Base-by-base conservation (phyloP, 2,113 vertebrate species). In the Lagopus muta region DNA sequence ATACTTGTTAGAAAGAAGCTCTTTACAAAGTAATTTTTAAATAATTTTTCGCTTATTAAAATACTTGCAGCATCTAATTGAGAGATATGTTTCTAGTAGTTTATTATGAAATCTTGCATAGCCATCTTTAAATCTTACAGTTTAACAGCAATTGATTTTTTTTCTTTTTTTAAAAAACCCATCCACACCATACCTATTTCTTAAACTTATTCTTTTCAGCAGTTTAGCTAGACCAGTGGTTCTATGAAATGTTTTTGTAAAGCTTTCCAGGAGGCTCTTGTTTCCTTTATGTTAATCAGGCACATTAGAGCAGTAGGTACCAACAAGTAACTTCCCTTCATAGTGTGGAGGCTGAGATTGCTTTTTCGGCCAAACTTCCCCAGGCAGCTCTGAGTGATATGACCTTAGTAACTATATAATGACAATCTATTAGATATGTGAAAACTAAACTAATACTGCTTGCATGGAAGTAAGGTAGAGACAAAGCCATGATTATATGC, bases 391-490 rank as follows among this genome's bases (percentile, higher is more conserved):
- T 76, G 76, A 92, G 54, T 43, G 50, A 75, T 80, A 52, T 19
- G 30, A 42, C 57, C 50, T 25, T 14, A 66, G 42, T 30, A 76
- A 47, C 38, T 55, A 62, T 62, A 76, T 64, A 87, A 92, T 70
- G n/a, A 78, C 4, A 0, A 65, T 83, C 89, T 89, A 73, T 88
- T 92, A 92, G 58, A 74, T 28, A 47, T 82, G 32, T 36, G 61
- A 81, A 86, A 89, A 82, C 54, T 82, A 88, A 75, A 82, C 67
- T 85, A 85, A 75, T 67, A 42, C 13, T 70, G 32, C 86, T 95
- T 86, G 60, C 88, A 85, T 91, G 24, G 40, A 90, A 72, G 65
- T 45, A 90, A 80, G 8, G 69, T 34, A 80, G 48, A 60, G 43
- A 45, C 81, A 85, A 78, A n/a, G 3, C 12, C 2, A 3, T 73